Base-by-base conservation (phyloP, 2,888 invertebrate genomes). In the Agriotes lineatus region DNA sequence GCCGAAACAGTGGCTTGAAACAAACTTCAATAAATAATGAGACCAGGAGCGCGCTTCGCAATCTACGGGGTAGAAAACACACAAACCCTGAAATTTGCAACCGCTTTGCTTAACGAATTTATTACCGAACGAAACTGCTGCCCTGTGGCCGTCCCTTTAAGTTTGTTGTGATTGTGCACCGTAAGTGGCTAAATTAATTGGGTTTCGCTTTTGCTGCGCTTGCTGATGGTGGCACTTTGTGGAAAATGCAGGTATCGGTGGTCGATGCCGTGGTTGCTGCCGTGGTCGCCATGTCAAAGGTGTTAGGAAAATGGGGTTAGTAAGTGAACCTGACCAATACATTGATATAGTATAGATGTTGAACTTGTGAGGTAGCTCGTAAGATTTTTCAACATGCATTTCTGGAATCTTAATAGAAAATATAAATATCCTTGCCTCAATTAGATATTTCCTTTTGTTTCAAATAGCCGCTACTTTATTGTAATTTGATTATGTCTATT, bases 21-120 rank as follows among this genome's bases (percentile, higher is more conserved):
- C 48, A 48, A 48, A 48, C 48, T 48, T 48, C 20, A 48, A 48
- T 48, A 48, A 48, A 48, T 48, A 48, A 48, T 48, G 48, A n/a
- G 14, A 48, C 12, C 20, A 20, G 25, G 22, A 2, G 14, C 48
- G 1, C 22, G 19, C 22, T 48, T 6, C n/a, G 12, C n/a, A 48
- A 10, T 48, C 25, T 12, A 6, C 12, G n/a, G 45, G 19, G 45
- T 19, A 20, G 19, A 22, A 48, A 48, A 48, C 19, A 20, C 20
- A 48, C 48, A 20, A 48, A 48, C 22, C 25, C 14, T 48, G 22
- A 48, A 48, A 48, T 22, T 48, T 48, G n/a, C n/a, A 20, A n/a
- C 4, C 48, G 1, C 20, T 20, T 20, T 25, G 5, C 14, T 18
- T 25, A 48, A 48, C 12, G 4, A 45, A 45, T 20, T 45, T 45